These are phyloP conservation scores for Thermophis baileyi DNA, from an alignment of 2,113 vertebrate species.

Conservation along the genomic window DNA sequence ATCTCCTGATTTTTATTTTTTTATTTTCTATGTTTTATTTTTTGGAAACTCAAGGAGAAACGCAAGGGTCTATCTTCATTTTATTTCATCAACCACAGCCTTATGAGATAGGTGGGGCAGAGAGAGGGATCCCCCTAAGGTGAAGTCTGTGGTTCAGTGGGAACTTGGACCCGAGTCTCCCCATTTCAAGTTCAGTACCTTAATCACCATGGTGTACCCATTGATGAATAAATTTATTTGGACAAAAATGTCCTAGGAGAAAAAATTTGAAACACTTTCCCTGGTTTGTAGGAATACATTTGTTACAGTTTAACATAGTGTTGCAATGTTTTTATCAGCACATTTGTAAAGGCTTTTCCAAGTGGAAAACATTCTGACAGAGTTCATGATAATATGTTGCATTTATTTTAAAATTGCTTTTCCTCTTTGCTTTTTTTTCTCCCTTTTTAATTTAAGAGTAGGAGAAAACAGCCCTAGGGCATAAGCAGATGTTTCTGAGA, in stretches of 20 bases:
- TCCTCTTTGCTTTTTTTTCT: not conserved
- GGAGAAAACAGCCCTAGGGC: constrained; percentile 18
- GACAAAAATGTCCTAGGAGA: not conserved
- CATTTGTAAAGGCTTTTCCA: not conserved
- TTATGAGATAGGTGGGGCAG: not conserved
- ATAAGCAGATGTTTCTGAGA: constrained; percentile 24
- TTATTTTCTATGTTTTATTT: no score
- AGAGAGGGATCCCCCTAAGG: not conserved
- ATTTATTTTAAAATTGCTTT: constrained; percentile 6
- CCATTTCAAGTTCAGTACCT: not conserved
- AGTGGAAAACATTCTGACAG: constrained; percentile 1
- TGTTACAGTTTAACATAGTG: not conserved
- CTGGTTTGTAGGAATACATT: not conserved
- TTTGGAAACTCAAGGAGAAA: not conserved
- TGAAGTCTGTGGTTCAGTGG: not conserved
- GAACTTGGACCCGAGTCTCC: not conserved
- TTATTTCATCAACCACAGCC: not conserved
- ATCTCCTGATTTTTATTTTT: not conserved
- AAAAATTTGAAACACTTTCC: not conserved
- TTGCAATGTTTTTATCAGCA: not conserved
- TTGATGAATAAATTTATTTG: not conserved
- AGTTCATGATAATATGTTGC: not conserved
- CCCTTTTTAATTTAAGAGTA: not conserved
- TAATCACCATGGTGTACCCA: not conserved
- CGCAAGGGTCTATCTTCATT: not conserved